Evolutionary conservation across 23 tunicate species (phyloP).

Genomic region (Styela clava): DNA sequence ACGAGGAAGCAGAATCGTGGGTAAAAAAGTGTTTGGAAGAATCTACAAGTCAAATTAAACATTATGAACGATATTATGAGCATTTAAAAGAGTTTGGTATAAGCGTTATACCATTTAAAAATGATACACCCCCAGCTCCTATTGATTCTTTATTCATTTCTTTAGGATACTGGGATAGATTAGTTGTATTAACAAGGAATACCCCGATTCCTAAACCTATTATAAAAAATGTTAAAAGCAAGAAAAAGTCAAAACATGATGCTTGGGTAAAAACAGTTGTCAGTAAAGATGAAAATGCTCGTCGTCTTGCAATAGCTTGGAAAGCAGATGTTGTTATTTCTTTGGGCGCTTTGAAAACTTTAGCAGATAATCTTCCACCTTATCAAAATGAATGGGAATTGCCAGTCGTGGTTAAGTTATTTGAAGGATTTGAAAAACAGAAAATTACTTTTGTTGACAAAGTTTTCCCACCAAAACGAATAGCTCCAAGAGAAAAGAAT

Average conservation of each 20-base stretch:
- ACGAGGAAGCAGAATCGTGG: conserved; percentile 20
- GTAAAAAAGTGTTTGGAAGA: conserved; percentile 22
- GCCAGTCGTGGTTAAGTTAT: conserved; percentile 32
- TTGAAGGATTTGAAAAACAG: not conserved
- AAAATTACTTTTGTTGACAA: conserved; percentile 39
- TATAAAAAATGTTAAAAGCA: too few relatives aligned
- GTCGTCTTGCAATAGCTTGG: conserved; percentile 38
- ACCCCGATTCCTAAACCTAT: not conserved
- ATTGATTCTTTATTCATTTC: not conserved
- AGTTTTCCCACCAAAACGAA: conserved; percentile 49
- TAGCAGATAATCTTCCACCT: conserved; percentile 42
- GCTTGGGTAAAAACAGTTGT: conserved; percentile 2
- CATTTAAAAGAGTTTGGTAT: conserved; percentile 29
- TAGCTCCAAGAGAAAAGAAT: conserved; percentile 38
- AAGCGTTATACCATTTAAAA: conserved; percentile 27
- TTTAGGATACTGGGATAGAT: conserved; percentile 3
- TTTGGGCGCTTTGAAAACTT: conserved; percentile 33
- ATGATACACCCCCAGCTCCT: conserved; percentile 33
- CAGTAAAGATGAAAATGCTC: conserved; percentile 15
- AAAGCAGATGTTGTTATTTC: conserved; percentile 52
- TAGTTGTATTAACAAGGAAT: not conserved
- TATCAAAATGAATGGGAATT: conserved; percentile 56
- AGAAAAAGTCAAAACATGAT: not conserved
- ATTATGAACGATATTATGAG: conserved; percentile 25
- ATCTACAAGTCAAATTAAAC: conserved; percentile 14